Evolutionary conservation across 2,888 invertebrate species (phyloP).

Genomic region (Stenchaetothrips biformis): DNA sequence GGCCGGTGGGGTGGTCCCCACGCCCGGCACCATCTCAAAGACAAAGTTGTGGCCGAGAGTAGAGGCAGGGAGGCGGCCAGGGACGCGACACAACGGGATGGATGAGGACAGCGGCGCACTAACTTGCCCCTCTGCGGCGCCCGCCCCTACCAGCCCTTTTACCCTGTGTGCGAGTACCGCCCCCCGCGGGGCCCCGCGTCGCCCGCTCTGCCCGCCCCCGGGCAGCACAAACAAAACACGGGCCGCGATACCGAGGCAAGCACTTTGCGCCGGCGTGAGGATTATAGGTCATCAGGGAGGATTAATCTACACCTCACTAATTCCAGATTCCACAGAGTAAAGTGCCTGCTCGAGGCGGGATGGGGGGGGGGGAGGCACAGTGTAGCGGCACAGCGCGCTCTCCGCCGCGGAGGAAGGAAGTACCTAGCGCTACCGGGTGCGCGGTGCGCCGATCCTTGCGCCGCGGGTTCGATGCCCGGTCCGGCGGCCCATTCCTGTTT

Average conservation of each 20-base stretch:
- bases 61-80: neutral
- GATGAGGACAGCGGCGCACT: too few species aligned
- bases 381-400: neutral
- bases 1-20: too few species aligned
- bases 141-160: too few species aligned
- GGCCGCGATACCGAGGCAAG: neutral
- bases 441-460: neutral
- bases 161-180: too few species aligned
- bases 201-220: too few species aligned
- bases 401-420: neutral
- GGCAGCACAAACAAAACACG: neutral
- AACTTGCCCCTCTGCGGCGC: too few species aligned
- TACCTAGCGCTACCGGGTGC: neutral
- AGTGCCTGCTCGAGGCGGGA: neutral
- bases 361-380: neutral
- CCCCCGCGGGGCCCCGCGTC: too few species aligned
- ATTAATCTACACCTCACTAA: neutral
- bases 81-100: neutral
- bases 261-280: neutral
- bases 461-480: neutral
- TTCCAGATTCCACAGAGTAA: neutral
- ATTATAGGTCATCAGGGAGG: neutral
- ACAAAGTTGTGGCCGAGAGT: conserved; percentile 1
- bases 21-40: neutral
- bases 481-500: too few species aligned